Percentiles rank a stretch among this genome's conserved stretches.
These are phyloP conservation scores for Anodontia alba DNA, from an alignment of 2,888 invertebrate genomes.

Conservation along the genomic window DNA sequence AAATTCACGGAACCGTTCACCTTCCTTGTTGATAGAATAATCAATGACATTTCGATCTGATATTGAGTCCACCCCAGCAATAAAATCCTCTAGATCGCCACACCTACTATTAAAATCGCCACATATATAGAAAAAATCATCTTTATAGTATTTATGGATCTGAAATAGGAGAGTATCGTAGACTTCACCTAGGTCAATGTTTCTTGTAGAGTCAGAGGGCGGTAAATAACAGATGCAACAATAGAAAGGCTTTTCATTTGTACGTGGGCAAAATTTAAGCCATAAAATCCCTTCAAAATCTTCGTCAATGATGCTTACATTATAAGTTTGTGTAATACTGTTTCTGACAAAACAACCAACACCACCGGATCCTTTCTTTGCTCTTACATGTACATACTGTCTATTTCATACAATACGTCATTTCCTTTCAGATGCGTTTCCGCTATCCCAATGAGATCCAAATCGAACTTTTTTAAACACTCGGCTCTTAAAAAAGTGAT, in stretches of 20 bases:
- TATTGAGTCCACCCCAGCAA: neutral
- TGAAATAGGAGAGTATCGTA: neutral
- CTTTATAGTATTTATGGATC: neutral
- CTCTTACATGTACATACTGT: neutral
- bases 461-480: neutral
- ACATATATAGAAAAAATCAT: neutral
- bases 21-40: conserved; percentile 4
- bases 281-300: neutral
- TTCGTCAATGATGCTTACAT: neutral
- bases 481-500: neutral
- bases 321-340: neutral
- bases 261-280: neutral
- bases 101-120: no score
- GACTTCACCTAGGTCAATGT: neutral
- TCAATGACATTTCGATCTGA: conserved; percentile 6
- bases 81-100: no score
- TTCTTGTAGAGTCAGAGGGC: conserved; percentile 5
- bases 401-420: neutral
- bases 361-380: conserved; percentile 11
- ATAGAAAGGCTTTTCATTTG: neutral
- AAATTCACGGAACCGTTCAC: conserved; percentile 19
- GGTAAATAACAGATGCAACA: conserved; percentile 11
- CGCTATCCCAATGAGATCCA: neutral
- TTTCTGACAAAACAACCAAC: conserved; percentile 15
- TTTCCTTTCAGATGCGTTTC: neutral